Evolutionary conservation across 2,113 vertebrate species (phyloP).

Genomic region (Urocolius indicus): DNA sequence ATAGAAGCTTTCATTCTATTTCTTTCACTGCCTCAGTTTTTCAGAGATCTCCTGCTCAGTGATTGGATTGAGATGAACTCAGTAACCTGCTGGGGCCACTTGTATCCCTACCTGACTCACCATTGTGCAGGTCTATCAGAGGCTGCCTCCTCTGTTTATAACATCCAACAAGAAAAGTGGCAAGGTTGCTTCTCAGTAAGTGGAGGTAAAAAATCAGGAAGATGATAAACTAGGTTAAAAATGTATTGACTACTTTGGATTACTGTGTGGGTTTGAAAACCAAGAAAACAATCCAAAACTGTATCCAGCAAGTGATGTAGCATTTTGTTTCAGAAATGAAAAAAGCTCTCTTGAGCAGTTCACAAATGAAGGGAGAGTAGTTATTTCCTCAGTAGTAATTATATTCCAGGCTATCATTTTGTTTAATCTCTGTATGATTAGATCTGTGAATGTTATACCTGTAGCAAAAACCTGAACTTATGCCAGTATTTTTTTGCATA

Average conservation of each 20-base stretch:
- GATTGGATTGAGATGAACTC: neutral
- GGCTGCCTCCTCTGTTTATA: neutral
- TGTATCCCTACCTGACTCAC: neutral
- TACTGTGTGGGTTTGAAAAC: neutral
- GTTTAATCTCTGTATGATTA: neutral
- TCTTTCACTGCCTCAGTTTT: neutral
- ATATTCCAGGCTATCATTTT: neutral
- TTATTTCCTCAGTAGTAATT: neutral
- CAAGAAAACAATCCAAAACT: neutral
- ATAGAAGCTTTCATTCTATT: neutral
- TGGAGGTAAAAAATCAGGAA: neutral
- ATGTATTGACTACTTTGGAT: neutral
- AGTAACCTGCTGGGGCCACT: neutral
- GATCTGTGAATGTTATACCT: neutral
- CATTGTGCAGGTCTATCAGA: neutral
- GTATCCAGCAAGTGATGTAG: neutral
- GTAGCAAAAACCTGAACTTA: neutral
- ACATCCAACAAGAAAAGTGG: accelerated
- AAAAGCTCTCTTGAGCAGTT: neutral
- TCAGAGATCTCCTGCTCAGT: neutral
- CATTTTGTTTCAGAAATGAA: neutral
- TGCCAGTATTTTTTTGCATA: neutral
- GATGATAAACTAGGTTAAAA: neutral
- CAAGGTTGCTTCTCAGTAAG: accelerated
- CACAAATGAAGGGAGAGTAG: neutral